Percentiles rank a stretch among this genome's conserved stretches.
These are phyloP conservation scores for Gouania willdenowi DNA, from an alignment of 2,797 vertebrate genomes.

Conservation along the genomic window DNA sequence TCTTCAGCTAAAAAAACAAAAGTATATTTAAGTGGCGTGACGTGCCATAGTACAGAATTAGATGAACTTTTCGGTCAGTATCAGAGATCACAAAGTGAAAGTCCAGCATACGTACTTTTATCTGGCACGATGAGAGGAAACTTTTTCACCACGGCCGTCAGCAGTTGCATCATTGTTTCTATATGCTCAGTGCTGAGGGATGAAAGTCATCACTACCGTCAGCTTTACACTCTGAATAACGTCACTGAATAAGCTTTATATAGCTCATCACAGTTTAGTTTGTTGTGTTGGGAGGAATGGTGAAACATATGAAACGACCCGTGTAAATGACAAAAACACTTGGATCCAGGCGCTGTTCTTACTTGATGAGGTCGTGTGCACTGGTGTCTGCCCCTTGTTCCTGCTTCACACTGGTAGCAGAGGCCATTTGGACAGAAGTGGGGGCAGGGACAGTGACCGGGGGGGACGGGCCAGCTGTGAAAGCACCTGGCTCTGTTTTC, in stretches of 20 bases:
- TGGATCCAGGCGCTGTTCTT: conserved; percentile 57
- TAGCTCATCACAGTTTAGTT: too few relatives aligned
- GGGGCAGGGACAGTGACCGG: conserved; percentile 61
- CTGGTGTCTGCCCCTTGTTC: conserved; percentile 83
- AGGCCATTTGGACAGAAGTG: conserved; percentile 46
- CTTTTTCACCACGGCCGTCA: conserved; percentile 93
- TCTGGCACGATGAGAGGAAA: conserved; percentile 88
- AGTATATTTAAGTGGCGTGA: background rate
- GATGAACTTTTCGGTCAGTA: too few relatives aligned
- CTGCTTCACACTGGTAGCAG: conserved; percentile 80
- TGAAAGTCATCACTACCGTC: conserved; percentile 6
- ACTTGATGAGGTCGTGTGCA: conserved; percentile 87
- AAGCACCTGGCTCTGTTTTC: conserved; percentile 89
- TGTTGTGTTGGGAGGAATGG: too few relatives aligned
- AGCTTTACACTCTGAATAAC: conserved; percentile 1
- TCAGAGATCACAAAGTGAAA: background rate
- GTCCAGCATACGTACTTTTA: conserved; percentile 80
- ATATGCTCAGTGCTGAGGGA: conserved; percentile 85
- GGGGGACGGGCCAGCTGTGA: conserved; percentile 55
- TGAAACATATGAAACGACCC: too few relatives aligned
- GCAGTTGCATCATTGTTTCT: conserved; percentile 88
- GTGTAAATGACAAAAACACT: background rate
- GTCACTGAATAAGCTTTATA: background rate
- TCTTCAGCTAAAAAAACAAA: conserved; percentile 75
- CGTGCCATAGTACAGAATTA: too few relatives aligned